Conservation (phyloP, 2,888 invertebrate species). For the Habroteleia sp. region DNA sequence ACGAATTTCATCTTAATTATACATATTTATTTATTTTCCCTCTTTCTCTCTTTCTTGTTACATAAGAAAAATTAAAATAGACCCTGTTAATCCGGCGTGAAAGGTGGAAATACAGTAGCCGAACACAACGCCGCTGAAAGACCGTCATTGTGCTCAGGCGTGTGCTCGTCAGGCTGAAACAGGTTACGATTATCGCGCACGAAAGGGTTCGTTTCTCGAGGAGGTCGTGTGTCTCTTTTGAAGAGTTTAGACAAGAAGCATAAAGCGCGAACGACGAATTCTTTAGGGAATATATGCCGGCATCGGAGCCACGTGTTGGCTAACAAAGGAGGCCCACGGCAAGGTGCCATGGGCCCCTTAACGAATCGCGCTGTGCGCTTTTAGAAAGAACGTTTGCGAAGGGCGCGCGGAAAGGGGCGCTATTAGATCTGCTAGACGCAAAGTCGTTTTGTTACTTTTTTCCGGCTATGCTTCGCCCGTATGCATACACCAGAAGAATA, state of each 20-base stretch:
- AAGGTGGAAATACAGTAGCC: slow-evolving; percentile 46
- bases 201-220: slow-evolving; percentile 66
- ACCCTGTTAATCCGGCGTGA: slow-evolving; percentile 34
- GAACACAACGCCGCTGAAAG: slow-evolving; percentile 43
- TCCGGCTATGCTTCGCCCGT: slow-evolving; percentile 62
- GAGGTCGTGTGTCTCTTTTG: slow-evolving; percentile 70
- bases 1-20: too few relatives aligned
- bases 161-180: slow-evolving; percentile 54
- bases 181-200: slow-evolving; percentile 67
- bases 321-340: slow-evolving; percentile 76
- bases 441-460: slow-evolving; percentile 77
- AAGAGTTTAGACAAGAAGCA: slow-evolving; percentile 63
- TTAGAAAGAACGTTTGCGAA: slow-evolving; percentile 67
- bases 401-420: slow-evolving; percentile 52
- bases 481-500: slow-evolving; percentile 60
- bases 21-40: too few relatives aligned
- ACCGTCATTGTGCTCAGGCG: slow-evolving; percentile 42
- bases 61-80: slow-evolving; percentile 14
- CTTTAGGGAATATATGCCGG: slow-evolving; percentile 57
- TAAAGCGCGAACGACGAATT: slow-evolving; percentile 58
- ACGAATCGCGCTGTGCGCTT: slow-evolving; percentile 65
- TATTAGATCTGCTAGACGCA: slow-evolving; percentile 73
- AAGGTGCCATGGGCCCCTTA: slow-evolving; percentile 75
- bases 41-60: too few relatives aligned
- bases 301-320: slow-evolving; percentile 77